These are phyloP conservation scores for Herpetotheres cachinnans DNA, from an alignment of 2,113 vertebrate genomes.

Conservation along the genomic window DNA sequence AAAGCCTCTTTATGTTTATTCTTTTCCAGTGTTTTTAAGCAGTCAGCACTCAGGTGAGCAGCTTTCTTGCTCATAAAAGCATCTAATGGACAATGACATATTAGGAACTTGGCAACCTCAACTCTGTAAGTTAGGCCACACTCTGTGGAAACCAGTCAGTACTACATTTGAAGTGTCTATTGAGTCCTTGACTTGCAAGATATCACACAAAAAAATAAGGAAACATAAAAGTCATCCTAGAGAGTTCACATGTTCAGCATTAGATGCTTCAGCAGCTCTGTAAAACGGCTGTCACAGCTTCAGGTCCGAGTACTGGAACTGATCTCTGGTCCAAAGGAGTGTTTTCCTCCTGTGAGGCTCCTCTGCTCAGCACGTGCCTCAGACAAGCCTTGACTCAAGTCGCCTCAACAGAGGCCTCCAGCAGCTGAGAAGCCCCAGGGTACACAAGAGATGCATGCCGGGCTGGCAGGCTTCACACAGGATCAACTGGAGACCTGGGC, in stretches of 20 bases:
- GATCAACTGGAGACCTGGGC: background rate
- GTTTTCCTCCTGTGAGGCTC: background rate
- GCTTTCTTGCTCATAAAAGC: background rate
- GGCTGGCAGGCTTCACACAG: background rate
- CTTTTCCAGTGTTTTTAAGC: background rate
- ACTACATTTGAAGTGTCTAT: background rate
- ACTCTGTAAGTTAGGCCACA: background rate
- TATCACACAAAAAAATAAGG: background rate
- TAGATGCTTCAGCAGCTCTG: background rate
- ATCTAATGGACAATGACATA: background rate
- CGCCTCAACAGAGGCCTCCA: background rate
- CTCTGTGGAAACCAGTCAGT: background rate
- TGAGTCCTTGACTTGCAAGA: background rate
- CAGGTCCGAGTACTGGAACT: background rate
- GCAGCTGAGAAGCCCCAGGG: background rate
- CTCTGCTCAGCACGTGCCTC: background rate
- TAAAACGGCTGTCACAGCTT: background rate
- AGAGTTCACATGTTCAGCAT: background rate
- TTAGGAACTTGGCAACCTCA: background rate
- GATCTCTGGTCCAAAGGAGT: background rate
- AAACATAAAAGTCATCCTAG: background rate
- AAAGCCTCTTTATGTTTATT: background rate
- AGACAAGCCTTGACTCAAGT: background rate
- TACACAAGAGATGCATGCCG: rapidly evolving
- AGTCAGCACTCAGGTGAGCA: background rate